Base-by-base conservation (phyloP, 2,113 vertebrate genomes). In the Tenrec ecaudatus region DNA sequence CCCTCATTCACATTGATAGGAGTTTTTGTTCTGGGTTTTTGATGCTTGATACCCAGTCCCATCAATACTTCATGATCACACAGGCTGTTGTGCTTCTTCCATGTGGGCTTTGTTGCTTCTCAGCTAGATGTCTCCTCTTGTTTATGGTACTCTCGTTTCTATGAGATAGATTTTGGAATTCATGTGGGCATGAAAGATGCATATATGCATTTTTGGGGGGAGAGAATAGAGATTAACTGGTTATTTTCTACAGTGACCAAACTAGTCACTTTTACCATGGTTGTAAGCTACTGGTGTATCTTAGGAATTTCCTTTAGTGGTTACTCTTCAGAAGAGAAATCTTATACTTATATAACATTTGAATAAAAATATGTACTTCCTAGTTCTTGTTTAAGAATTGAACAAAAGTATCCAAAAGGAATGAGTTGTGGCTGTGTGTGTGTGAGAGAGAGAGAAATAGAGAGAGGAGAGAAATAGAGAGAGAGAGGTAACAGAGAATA, bases 111-210 rank as follows among this genome's bases (percentile, higher is more conserved):
- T 53, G 47, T 53, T 53, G 47, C 47, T 53, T 53, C 47, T 53
- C 47, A 53, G 47, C 47, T 53, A 53, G 47, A 53, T 53, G 47
- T 5, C 47, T 10, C n/a, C n/a, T 31, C 10, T 57, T 69, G 36
- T 76, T 53, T 76, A 83, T 82, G 31, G n/a, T 96, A n/a, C 38
- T 90, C 84, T 90, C 84, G 88, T 36, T 85, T 93, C 40, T 73
- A 1, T 91, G 40, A 27, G 57, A 82, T 86, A 82, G 40, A 78
- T 78, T 47, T 17, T 78, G 38, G 15, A 47, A 78, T 90, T 90
- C 84, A 91, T 73, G 2, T 86, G 36, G 36, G 16, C 5, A 86
- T 86, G 40, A 17, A 69, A 64, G 14, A 5, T 79, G 73, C 4
- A 47, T 62, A 66, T 27, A 22, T 16, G 77, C 29, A 73, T 86